Evolutionary conservation across 2,888 invertebrate genomes (phyloP), one percentile per base, ranked within the genome.

Genomic region (Volucella zonaria): DNA sequence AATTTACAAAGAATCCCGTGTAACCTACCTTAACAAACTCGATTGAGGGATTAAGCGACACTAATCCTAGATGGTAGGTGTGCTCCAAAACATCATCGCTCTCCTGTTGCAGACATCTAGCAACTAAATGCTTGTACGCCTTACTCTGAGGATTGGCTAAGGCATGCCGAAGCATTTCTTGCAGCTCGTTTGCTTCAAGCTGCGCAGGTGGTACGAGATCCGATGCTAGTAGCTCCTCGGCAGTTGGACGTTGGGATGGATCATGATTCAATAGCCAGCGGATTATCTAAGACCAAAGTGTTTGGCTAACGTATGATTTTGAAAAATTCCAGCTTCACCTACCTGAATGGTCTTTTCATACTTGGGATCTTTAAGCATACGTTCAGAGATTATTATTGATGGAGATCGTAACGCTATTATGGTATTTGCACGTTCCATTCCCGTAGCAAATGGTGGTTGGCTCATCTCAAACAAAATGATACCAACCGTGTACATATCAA

Each of bases 381-480:
- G 94, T 0, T 93, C 90, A 0, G 98, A 98, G 87, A 98, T 93
- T 4, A 93, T 89, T 10, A 96, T 94, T 14, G 95, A 94, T 58
- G 94, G 93, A 11, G 93, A 93, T 66, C 99, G 93, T 45, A 99
- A 90, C 71, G 95, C 94, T 0, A 94, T 93, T 45, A 99, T 93
- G 3, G 97, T 94, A 88, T 95, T 94, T 15, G 95, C 95, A 80
- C 99, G 93, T 91, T 99, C 99, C 97, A 98, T 98, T 47, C 95
- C 95, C 0, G 98, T 99, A 0, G 93, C 93, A 56, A 98, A 93
- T 0, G 97, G 96, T 14, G 94, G 95, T 90, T 97, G 96, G 88
- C 96, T 97, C 98, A 99, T 99, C 93, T 98, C 98, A 89, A 98
- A 98, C 87, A 98, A 94, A 86, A 99, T 98, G 49, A 99, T 96